These are phyloP conservation scores for Pseudotriccus pelzelni DNA, from an alignment of 2,797 vertebrate species.

Conservation along the genomic window DNA sequence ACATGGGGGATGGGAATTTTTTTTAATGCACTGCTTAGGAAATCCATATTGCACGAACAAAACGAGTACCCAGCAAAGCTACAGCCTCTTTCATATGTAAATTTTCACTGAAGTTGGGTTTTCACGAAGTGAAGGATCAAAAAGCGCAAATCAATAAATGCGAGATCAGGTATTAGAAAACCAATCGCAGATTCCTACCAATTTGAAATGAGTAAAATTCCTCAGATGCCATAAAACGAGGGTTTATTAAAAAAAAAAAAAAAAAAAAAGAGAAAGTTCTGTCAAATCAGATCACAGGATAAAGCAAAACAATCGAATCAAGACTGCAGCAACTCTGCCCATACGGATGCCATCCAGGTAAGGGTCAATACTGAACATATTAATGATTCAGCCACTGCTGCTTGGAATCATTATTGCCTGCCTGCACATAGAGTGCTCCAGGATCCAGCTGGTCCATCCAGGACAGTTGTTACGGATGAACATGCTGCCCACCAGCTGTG, in stretches of 20 bases:
- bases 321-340: neutral
- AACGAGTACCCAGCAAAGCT: neutral
- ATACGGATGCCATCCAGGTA: neutral
- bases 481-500: neutral
- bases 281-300: neutral
- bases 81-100: neutral
- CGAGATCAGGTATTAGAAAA: neutral
- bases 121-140: neutral
- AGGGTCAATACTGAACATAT: neutral
- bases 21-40: neutral
- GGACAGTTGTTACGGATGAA: neutral
- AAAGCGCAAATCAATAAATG: neutral
- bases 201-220: neutral
- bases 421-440: neutral
- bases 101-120: neutral
- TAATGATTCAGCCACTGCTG: neutral
- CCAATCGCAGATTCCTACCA: neutral
- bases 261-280: neutral
- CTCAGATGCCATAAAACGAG: neutral
- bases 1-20: fast-evolving
- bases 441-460: neutral
- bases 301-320: neutral
- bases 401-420: neutral
- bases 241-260: neutral
- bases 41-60: neutral